A percentile compares a stretch with the other conserved stretches of the same genome.
Conservation (phyloP, 1,140 invertebrate genomes). For the Lordiphosa stackelbergi region DNA sequence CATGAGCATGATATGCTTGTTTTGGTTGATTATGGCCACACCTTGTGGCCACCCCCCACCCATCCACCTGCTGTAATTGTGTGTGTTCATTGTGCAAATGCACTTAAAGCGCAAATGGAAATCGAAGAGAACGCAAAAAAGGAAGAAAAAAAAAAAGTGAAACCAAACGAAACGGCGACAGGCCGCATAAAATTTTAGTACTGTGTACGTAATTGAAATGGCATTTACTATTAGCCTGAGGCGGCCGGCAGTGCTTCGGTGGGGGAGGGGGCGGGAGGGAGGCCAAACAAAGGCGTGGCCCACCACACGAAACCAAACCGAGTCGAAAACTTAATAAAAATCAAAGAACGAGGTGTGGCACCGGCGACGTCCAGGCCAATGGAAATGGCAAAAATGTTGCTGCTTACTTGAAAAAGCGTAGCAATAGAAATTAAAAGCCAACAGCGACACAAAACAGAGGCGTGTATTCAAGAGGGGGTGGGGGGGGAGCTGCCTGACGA, state of each 20-base stretch:
- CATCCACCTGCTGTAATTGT: too few relatives aligned
- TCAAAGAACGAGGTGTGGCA: conserved; percentile 66
- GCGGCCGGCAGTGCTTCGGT: background rate
- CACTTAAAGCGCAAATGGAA: conserved; percentile 69
- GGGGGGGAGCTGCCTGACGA: conserved; percentile 11
- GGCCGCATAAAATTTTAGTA: conserved; percentile 69
- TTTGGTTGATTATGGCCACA: too few relatives aligned
- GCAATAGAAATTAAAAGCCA: conserved; percentile 59
- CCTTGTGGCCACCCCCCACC: too few relatives aligned
- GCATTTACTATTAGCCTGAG: conserved; percentile 65
- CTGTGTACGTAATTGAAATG: conserved; percentile 70
- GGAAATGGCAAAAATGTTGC: conserved; percentile 34
- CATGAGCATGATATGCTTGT: too few relatives aligned
- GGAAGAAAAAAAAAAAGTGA: conserved; percentile 14
- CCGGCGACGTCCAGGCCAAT: conserved; percentile 12
- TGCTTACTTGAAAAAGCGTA: conserved; percentile 55
- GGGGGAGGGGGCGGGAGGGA: background rate
- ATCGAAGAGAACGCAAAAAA: conserved; percentile 34
- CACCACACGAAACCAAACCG: conserved; percentile 39
- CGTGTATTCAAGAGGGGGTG: conserved; percentile 11
- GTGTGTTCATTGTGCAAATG: conserved; percentile 57
- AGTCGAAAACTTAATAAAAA: conserved; percentile 67
- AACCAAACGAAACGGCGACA: conserved; percentile 37
- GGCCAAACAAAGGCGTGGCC: conserved; percentile 36
- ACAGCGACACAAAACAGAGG: conserved; percentile 20